Evolutionary conservation across 1,140 invertebrate species (phyloP).

Genomic region (Listronotus oregonensis): DNA sequence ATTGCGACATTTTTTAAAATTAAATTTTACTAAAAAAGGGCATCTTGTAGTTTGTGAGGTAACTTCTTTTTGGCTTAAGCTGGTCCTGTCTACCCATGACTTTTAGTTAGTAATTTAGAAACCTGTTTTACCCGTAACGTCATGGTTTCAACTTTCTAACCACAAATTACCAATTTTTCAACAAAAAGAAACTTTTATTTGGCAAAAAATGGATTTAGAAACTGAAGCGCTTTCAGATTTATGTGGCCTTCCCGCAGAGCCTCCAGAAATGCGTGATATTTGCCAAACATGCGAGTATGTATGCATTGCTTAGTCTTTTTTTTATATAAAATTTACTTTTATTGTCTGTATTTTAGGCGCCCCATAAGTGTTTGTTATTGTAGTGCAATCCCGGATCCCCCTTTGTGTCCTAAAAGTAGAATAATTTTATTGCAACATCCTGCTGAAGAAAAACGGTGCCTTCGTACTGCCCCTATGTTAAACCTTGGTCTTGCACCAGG

Average conservation of each 20-base stretch:
- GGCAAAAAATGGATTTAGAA: conserved; percentile 48
- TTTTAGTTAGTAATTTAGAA: too few relatives aligned
- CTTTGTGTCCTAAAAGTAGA: conserved; percentile 68
- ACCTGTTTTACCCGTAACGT: too few relatives aligned
- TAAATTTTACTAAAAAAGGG: too few relatives aligned
- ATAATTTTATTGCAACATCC: conserved; percentile 90
- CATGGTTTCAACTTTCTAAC: too few relatives aligned
- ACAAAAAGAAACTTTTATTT: too few relatives aligned
- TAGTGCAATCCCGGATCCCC: conserved; percentile 72
- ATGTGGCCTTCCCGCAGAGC: conserved; percentile 72
- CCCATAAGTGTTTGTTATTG: conserved; percentile 91
- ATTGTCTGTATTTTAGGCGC: conserved; percentile 65
- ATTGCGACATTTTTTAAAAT: too few relatives aligned
- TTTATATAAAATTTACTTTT: conserved; percentile 23
- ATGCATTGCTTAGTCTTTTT: not conserved
- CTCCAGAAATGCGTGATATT: conserved; percentile 70
- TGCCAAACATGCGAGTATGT: conserved; percentile 75
- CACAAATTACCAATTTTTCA: too few relatives aligned
- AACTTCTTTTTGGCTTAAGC: too few relatives aligned
- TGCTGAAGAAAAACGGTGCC: conserved; percentile 87
- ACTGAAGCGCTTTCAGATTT: conserved; percentile 69
- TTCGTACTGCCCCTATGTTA: conserved; percentile 89
- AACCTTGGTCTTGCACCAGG: conserved; percentile 71
- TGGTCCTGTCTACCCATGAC: too few relatives aligned
- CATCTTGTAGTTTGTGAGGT: too few relatives aligned